Base-by-base conservation (phyloP, 37 sponge, comb jelly and placozoan genomes). In the Geodia barretti region DNA sequence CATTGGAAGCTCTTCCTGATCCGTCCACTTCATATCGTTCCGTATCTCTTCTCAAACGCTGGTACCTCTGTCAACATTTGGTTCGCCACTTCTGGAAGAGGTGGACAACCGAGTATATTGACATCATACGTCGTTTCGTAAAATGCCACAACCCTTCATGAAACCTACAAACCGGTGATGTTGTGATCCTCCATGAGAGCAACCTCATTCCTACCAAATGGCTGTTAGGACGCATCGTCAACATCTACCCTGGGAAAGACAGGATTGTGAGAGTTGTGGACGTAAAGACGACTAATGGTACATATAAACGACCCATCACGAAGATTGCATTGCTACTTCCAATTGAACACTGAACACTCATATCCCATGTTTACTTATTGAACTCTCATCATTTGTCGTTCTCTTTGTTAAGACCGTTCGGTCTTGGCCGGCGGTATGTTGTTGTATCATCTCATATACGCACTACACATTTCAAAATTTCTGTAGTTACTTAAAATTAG, bases 61-160 rank as follows among this genome's bases (percentile, higher is more conserved):
- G 78, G 78, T 35, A 77, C 23, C 34, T 77, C 25, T 77, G 78
- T 62, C 39, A 77, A 77, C 9, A n/a, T 41, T 32, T 79, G 17
- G 60, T 68, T 17, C 69, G 70, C 67, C 80, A 79, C 29, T 79
- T 79, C 41, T 67, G 70, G 70, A 28, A 79, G 23, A 24, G 80
- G 28, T 79, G 80, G 80, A 43, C 20, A 26, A n/a, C 19, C n/a
- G 80, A 79, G 43, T 79, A 79, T 36, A 17, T 79, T 5, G 26
- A 33, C 23, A 23, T 19, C 19, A 62, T 76, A 34, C 24, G 39
- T 11, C 24, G 28, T 28, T 47, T 59, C 35, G 28, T 17, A 8
- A 74, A 74, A 26, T 74, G 75, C 60, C 30, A 63, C 24, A 39
- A 26, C 35, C 75, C 75, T 26, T 26, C 17, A 19, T 26, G 30